These are phyloP conservation scores for Heterohyrax brucei DNA, from an alignment of 2,797 vertebrate species.

Conservation along the genomic window DNA sequence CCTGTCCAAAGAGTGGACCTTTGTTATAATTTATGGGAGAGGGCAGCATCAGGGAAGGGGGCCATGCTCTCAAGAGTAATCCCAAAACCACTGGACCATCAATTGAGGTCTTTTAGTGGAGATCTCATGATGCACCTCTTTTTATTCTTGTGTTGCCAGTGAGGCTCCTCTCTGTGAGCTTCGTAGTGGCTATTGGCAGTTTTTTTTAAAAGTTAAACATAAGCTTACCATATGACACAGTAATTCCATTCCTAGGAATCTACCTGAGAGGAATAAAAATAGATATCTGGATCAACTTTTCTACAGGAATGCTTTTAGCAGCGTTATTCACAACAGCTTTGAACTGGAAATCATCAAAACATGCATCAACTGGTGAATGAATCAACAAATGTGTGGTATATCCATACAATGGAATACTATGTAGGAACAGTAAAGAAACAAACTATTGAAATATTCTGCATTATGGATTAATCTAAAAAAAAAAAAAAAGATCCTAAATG, in stretches of 20 bases:
- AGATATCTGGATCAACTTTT: background rate
- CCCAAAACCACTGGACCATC: no score
- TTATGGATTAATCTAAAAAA: no score
- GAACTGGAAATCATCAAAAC: conserved; percentile 21
- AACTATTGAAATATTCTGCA: background rate
- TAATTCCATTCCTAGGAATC: conserved; percentile 27
- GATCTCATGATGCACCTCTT: no score
- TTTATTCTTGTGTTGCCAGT: no score
- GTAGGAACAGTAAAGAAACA: background rate
- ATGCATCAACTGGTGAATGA: background rate
- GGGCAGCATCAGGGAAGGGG: no score
- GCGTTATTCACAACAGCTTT: background rate
- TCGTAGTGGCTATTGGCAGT: background rate
- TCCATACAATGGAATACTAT: background rate
- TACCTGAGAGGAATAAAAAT: background rate
- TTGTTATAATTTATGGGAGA: no score
- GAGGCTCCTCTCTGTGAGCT: no score
- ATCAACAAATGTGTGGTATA: background rate
- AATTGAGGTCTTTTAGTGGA: no score
- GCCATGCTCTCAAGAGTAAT: no score
- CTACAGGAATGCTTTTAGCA: background rate
- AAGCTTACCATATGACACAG: background rate
- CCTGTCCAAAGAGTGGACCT: no score
- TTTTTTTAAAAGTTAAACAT: background rate
- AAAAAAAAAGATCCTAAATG: no score